Evolutionary conservation across 2,888 invertebrate genomes (phyloP).

Genomic region (Digitonthophagus gazella): DNA sequence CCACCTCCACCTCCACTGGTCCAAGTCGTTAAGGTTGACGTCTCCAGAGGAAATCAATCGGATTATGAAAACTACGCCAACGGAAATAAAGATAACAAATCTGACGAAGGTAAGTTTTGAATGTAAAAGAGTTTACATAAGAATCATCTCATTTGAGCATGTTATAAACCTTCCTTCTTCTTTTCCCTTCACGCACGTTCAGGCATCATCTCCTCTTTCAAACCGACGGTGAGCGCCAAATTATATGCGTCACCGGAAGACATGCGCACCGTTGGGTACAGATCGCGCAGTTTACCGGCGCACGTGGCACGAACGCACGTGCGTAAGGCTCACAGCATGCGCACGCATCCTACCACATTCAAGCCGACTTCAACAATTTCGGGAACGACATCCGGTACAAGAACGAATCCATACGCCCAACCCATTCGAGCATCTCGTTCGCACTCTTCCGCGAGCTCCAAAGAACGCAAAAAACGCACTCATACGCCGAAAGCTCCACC

Average conservation of each 20-base stretch:
- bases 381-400: constrained; percentile 36
- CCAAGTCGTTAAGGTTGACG: constrained; percentile 68
- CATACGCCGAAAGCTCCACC: constrained; percentile 50
- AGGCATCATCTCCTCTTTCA: constrained; percentile 81
- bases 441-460: constrained; percentile 47
- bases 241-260: constrained; percentile 88
- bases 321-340: constrained; percentile 63
- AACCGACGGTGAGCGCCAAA: constrained; percentile 81
- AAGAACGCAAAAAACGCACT: constrained; percentile 49
- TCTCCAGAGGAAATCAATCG: constrained; percentile 43
- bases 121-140: neutral
- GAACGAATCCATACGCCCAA: constrained; percentile 59
- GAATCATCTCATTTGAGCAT: neutral
- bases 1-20: constrained; percentile 72
- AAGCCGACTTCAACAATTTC: constrained; percentile 50
- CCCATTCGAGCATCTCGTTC: constrained; percentile 54
- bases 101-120: constrained; percentile 42
- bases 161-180: neutral
- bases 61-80: constrained; percentile 41
- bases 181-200: constrained; percentile 23
- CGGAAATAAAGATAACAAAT: constrained; percentile 40
- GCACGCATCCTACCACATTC: constrained; percentile 54
- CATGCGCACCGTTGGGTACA: constrained; percentile 69
- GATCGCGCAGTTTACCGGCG: constrained; percentile 56
- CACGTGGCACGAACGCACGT: constrained; percentile 59